Base-by-base conservation (phyloP, 2,113 vertebrate species). In the Columbina picui region DNA sequence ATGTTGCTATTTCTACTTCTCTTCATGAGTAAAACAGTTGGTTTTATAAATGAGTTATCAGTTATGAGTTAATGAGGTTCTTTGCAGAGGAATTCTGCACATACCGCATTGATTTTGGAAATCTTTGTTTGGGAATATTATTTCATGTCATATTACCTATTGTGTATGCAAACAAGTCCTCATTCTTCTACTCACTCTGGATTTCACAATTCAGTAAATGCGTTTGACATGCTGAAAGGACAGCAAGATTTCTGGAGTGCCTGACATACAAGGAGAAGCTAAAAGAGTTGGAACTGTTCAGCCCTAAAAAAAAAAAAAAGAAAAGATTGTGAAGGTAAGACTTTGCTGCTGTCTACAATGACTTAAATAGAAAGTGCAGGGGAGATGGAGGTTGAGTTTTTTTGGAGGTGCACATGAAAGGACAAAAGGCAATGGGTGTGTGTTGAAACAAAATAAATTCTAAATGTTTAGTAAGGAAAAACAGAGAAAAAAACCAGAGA, bases 11-110 rank as follows among this genome's bases (percentile, higher is more conserved):
- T 93, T 88, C 13, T 75, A 21, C 15, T 71, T 82, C 79, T 60
- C 41, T 17, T 59, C 20, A 27, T 7, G 21, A 10, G 8, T 43
- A 29, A 71, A 85, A 49, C 0, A 0, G 4, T 25, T 55, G 19
- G 3, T 4, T 5, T 83, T 56, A 4, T 47, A 73, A 84, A 52
- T 47, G 13, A 81, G 5, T 32, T 80, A 30, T 57, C 22, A 53
- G 9, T 41, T 81, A 56, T 27, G 10, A 74, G 6, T 43, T 73
- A 14, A 26, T 74, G 15, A 43, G 5, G 3, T 61, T 41, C 32
- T 36, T 45, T 63, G 32, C 41, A 38, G 43, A n/a, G n/a, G 83
- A 64, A 50, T 84, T 83, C 22, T 77, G 39, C 15, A 12, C 6
- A 22, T 50, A 59, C 7, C 32, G 14, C 3, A 41, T 2, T 14